Base-by-base conservation (phyloP, 2,113 vertebrate species). In the Trichechus manatus region DNA sequence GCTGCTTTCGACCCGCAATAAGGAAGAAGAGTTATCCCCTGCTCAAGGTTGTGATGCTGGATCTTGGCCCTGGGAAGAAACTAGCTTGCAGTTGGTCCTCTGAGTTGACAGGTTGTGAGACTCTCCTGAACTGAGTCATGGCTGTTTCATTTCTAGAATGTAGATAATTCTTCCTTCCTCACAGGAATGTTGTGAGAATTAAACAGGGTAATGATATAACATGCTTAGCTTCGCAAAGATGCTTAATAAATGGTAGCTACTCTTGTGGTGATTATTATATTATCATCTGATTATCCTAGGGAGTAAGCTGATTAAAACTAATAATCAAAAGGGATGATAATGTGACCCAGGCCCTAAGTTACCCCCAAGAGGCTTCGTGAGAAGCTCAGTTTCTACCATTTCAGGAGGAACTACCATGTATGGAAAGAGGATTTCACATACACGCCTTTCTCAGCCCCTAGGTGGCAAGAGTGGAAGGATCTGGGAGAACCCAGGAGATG, bases 231-330 rank as follows among this genome's bases (percentile, higher is more conserved):
- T 50, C 68, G 91, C 44, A 61, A 88, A 91, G 86, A 85, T 23
- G 33, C 29, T 88, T 81, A 47, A 88, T 80, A 96, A 83, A 70
- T 1, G 2, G 53, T 4, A 64, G 42, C 68, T 96, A 72, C 39
- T 91, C 68, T 88, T 50, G 29, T 10, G 9, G 81, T n/a, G 70
- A 72, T 70, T 78, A 88, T 84, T 92, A 50, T 39, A 84, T 50
- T 84, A 72, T 61, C 50, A 88, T 95, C 77, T 94, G 47, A 84
- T 88, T 94, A 93, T 88, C 59, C 47, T 47, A 61, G 22, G 25
- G 22, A 85, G 53, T 70, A 42, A 82, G 31, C 25, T 47, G 86
- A 91, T 95, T 78, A 93, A 97, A 84, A 95, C 80, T 86, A 91
- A 91, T 86, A 72, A 89, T 87, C 80, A 70, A 64, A 93, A 31